Evolutionary conservation across 2,888 invertebrate genomes (phyloP).

Genomic region (Dolichomitus sp.): DNA sequence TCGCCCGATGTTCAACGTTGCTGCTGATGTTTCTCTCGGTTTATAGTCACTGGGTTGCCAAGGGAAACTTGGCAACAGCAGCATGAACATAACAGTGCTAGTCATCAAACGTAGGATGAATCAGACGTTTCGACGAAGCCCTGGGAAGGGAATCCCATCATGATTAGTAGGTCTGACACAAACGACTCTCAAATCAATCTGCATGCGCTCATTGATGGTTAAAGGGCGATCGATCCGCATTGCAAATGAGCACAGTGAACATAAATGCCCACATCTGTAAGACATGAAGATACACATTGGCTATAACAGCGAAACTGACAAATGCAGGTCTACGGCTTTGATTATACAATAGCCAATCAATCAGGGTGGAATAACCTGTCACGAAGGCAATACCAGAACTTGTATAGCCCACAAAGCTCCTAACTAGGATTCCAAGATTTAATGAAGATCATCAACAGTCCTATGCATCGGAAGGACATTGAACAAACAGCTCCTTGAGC

Average conservation of each 20-base stretch:
- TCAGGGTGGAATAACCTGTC: neutral
- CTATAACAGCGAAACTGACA: neutral
- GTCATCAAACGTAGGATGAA: constrained; percentile 59
- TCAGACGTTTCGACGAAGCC: constrained; percentile 56
- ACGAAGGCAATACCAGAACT: neutral
- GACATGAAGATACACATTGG: neutral
- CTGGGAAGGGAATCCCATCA: constrained; percentile 36
- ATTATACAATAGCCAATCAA: neutral
- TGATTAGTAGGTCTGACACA: constrained; percentile 35
- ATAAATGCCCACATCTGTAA: neutral
- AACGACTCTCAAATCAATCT: constrained; percentile 1
- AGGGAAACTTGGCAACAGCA: constrained; percentile 44
- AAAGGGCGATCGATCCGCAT: neutral
- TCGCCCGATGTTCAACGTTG: constrained; percentile 49
- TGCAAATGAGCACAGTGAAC: constrained; percentile 6
- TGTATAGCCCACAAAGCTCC: neutral
- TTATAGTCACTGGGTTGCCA: constrained; percentile 28
- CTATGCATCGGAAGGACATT: neutral
- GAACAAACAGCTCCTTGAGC: neutral
- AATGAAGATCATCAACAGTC: too few species aligned
- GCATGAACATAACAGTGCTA: constrained; percentile 10
- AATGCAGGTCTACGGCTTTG: neutral
- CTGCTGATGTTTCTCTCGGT: constrained; percentile 37
- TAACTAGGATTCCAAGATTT: neutral
- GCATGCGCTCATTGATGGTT: neutral